Evolutionary conservation across 1,140 invertebrate genomes (phyloP).

Genomic region (Trichonephila inaurata): DNA sequence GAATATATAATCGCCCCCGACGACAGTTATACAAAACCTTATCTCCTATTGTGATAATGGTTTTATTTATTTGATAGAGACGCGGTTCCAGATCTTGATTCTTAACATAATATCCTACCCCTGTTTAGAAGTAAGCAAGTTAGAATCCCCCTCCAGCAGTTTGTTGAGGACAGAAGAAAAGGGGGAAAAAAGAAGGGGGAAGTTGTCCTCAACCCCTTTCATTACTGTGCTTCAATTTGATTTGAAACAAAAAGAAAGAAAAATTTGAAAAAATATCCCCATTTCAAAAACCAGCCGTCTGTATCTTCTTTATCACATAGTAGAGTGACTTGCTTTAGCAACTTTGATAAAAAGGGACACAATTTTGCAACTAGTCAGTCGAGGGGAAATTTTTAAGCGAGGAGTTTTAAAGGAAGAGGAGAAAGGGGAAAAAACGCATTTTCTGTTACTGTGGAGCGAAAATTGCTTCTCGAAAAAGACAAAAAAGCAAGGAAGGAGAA

Average conservation of each 20-base stretch:
- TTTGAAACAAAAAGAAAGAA: constrained; percentile 76
- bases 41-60: constrained; percentile 7
- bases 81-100: constrained; percentile 47
- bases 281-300: constrained; percentile 74
- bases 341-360: constrained; percentile 74
- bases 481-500: constrained; percentile 32
- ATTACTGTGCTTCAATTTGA: constrained; percentile 74
- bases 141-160: constrained; percentile 31
- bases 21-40: background rate
- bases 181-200: background rate
- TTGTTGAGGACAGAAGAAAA: constrained; percentile 5
- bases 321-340: constrained; percentile 72
- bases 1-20: background rate
- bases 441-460: constrained; percentile 74
- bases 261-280: constrained; percentile 64
- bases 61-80: constrained; percentile 50
- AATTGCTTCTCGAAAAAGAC: constrained; percentile 69
- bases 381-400: constrained; percentile 72
- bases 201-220: constrained; percentile 64
- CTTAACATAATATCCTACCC: constrained; percentile 26
- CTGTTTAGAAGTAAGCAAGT: background rate
- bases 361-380: constrained; percentile 71
- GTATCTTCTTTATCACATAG: constrained; percentile 75
- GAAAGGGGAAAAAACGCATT: constrained; percentile 67
- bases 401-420: constrained; percentile 53